Conservation (phyloP, 1,140 invertebrate species). For the Lepidurus packardi region DNA sequence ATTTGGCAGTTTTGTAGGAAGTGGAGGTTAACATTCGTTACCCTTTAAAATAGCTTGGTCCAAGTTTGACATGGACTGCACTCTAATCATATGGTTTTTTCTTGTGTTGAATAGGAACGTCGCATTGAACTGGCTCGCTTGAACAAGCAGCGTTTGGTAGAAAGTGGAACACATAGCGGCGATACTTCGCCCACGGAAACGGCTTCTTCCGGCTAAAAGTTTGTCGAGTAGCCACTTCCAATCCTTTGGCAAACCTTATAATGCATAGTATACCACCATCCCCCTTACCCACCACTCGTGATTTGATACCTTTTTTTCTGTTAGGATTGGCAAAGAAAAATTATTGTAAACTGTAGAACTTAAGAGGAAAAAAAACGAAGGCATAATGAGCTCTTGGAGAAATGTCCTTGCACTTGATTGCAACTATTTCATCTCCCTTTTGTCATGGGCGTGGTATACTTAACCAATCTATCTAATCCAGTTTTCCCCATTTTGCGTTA, state of each 20-base stretch:
- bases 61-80: no score
- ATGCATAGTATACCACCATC: slow-evolving; percentile 12
- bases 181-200: slow-evolving; percentile 24
- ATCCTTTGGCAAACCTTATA: slow-evolving; percentile 4
- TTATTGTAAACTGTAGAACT: slow-evolving; percentile 12
- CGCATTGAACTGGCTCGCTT: slow-evolving; percentile 25
- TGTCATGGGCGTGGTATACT: slow-evolving; percentile 8
- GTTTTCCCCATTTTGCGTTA: slow-evolving; percentile 13
- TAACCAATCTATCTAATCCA: slow-evolving; percentile 6
- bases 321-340: neutral
- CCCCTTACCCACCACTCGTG: neutral
- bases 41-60: neutral
- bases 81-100: neutral
- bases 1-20: neutral
- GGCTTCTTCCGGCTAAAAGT: slow-evolving; percentile 29
- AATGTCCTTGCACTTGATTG: slow-evolving; percentile 16
- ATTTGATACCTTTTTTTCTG: neutral
- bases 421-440: slow-evolving; percentile 1
- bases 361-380: neutral
- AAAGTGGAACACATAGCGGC: slow-evolving; percentile 23
- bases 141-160: slow-evolving; percentile 13
- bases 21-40: neutral
- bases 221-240: slow-evolving; percentile 10
- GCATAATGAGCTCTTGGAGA: neutral
- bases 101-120: neutral